These are phyloP conservation scores for Callocephalon fimbriatum DNA, from an alignment of 2,113 vertebrate species.

Conservation along the genomic window DNA sequence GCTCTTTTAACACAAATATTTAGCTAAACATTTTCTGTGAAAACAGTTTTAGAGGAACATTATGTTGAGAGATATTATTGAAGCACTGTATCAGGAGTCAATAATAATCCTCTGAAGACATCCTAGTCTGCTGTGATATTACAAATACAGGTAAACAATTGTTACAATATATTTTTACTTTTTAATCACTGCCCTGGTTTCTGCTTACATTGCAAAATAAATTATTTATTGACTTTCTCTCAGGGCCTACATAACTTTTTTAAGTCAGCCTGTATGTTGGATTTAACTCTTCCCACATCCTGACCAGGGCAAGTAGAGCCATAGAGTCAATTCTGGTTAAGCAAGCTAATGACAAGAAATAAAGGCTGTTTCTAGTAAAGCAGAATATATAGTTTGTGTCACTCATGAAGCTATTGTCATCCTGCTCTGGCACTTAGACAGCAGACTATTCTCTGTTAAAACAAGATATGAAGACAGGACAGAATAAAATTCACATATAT, in stretches of 20 bases:
- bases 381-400: not conserved
- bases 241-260: not conserved
- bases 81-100: not conserved
- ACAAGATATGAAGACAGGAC: not conserved
- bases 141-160: not conserved
- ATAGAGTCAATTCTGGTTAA: not conserved
- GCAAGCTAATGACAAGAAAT: not conserved
- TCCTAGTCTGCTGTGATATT: not conserved
- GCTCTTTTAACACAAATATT: not conserved
- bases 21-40: not conserved
- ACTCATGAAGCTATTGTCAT: not conserved
- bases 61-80: not conserved
- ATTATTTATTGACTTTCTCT: not conserved
- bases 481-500: not conserved
- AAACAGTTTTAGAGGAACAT: not conserved
- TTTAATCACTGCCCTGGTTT: not conserved
- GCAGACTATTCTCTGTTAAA: not conserved
- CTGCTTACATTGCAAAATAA: not conserved
- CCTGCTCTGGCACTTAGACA: not conserved
- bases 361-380: not conserved
- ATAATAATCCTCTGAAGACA: not conserved
- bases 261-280: not conserved
- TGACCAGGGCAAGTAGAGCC: not conserved
- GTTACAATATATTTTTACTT: not conserved
- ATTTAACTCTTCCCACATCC: slow-evolving; percentile 50